Conservation (phyloP, 2,797 vertebrate genomes). For the Eulemur coronatus region DNA sequence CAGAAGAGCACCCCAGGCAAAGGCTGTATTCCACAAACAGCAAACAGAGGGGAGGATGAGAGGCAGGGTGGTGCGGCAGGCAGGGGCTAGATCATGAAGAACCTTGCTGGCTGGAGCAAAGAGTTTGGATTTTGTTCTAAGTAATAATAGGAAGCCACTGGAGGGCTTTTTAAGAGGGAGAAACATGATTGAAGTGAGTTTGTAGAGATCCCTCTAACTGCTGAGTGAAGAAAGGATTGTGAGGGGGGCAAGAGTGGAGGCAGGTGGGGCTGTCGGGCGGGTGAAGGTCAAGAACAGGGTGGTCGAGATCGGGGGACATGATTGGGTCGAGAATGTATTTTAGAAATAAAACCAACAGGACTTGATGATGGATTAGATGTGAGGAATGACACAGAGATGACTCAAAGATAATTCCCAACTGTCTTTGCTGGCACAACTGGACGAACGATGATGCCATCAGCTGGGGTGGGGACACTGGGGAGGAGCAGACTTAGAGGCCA, state of each 20-base stretch:
- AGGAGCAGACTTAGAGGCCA: background rate
- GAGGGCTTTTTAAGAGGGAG: background rate
- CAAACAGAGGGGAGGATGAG: background rate
- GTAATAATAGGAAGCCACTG: background rate
- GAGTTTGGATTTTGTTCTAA: background rate
- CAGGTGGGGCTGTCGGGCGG: background rate
- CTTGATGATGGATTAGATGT: background rate
- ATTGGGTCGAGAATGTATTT: background rate
- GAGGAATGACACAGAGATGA: background rate
- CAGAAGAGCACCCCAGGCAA: background rate
- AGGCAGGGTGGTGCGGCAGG: rapidly evolving
- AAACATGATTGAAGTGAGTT: background rate
- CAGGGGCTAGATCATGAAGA: background rate
- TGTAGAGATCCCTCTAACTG: background rate
- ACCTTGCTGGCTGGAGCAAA: background rate
- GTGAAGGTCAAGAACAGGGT: background rate
- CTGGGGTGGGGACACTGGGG: background rate
- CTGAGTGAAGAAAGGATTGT: background rate
- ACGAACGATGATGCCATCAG: background rate
- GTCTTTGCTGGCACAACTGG: background rate
- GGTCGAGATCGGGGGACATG: background rate
- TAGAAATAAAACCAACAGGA: background rate
- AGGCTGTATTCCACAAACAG: background rate
- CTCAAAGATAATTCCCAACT: background rate
- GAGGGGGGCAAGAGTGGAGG: background rate